phyloP scores from a whole-genome alignment of 2,113 vertebrate genomes.

The Athene noctua region DNA sequence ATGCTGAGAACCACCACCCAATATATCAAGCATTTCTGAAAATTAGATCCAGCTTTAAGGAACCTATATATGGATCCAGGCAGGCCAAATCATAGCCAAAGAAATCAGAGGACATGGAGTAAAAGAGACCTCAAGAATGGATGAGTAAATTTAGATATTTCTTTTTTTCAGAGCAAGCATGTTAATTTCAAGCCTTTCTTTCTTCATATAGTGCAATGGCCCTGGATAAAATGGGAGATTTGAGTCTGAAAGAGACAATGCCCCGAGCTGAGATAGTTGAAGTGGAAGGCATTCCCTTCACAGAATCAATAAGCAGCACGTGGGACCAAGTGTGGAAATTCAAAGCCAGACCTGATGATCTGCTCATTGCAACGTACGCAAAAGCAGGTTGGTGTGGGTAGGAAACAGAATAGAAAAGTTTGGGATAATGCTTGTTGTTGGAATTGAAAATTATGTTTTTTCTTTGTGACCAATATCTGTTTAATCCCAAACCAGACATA shows the following conservation, averaged over 20 bases:
- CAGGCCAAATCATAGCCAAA: neutral
- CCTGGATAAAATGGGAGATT: slow-evolving; percentile 45
- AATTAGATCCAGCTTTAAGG: neutral
- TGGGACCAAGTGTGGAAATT: slow-evolving; percentile 70
- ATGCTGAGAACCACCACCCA: neutral
- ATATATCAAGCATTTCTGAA: neutral
- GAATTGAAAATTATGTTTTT: neutral
- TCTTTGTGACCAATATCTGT: neutral
- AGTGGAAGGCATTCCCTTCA: slow-evolving; percentile 38
- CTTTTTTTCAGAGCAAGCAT: neutral
- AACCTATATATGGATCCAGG: neutral
- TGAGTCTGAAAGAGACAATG: neutral
- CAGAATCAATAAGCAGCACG: neutral
- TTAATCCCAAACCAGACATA: neutral
- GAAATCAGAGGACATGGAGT: neutral
- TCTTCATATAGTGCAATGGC: neutral
- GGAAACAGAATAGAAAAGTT: neutral
- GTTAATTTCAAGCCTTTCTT: neutral
- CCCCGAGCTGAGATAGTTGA: neutral
- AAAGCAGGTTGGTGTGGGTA: slow-evolving; percentile 68
- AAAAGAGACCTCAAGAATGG: neutral
- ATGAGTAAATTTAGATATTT: neutral
- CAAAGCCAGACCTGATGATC: slow-evolving; percentile 71
- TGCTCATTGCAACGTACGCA: slow-evolving; percentile 70
- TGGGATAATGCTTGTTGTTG: neutral